Conservation (phyloP, 1,140 invertebrate genomes). For the Drosophila bocki region DNA sequence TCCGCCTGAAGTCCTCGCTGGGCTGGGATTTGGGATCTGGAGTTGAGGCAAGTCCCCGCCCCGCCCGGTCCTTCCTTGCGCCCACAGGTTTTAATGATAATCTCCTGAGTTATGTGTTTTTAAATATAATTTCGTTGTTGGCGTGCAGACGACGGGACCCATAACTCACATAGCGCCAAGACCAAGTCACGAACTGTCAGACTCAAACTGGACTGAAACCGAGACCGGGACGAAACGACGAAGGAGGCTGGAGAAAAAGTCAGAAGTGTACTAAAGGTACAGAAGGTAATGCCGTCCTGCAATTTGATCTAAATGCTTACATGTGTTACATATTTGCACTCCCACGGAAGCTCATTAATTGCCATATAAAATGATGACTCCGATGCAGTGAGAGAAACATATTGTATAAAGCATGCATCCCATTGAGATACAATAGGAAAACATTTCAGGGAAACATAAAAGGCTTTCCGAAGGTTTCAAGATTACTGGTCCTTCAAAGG, state of each 20-base stretch:
- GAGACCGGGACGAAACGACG: slow-evolving; percentile 10
- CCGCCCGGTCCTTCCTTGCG: slow-evolving; percentile 22
- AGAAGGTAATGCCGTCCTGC: slow-evolving; percentile 8
- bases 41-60: background rate
- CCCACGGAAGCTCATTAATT: slow-evolving; percentile 75
- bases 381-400: slow-evolving; percentile 23
- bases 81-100: slow-evolving; percentile 85
- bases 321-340: slow-evolving; percentile 63
- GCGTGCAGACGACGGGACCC: slow-evolving; percentile 77
- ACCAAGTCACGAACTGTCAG: slow-evolving; percentile 78
- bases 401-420: background rate
- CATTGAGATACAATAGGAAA: background rate
- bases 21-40: slow-evolving; percentile 33
- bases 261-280: background rate
- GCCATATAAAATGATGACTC: slow-evolving; percentile 72
- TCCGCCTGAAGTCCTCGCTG: slow-evolving; percentile 35
- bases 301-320: slow-evolving; percentile 55
- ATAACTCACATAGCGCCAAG: slow-evolving; percentile 82
- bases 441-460: background rate
- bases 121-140: slow-evolving; percentile 85
- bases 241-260: background rate
- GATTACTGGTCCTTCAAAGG: background rate
- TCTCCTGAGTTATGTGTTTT: slow-evolving; percentile 85
- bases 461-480: background rate
- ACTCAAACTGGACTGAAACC: slow-evolving; percentile 11